A percentile compares a stretch with the other conserved stretches of the same genome.
Conservation (phyloP, 2,797 vertebrate genomes). For the Pipistrellus pygmaeus region DNA sequence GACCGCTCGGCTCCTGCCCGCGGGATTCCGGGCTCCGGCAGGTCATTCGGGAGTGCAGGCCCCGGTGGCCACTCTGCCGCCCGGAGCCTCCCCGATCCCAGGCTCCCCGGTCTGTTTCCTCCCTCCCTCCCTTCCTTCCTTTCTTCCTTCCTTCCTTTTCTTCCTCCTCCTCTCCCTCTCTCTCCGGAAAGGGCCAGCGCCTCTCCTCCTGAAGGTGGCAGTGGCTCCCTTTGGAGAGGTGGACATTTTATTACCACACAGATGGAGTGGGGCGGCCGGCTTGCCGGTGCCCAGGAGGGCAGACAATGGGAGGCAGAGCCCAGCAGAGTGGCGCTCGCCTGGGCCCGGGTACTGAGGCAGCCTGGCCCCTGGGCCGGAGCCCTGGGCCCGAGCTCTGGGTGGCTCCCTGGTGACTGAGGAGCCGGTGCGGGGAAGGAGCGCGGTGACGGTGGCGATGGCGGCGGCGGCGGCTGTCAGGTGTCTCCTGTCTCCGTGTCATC, state of each 20-base stretch:
- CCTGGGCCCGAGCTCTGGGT: constrained; percentile 79
- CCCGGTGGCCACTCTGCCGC: neutral
- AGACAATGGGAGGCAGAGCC: constrained; percentile 84
- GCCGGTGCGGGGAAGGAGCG: constrained; percentile 85
- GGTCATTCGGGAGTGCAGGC: accelerated
- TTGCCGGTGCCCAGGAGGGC: constrained; percentile 84
- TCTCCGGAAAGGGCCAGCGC: constrained; percentile 23
- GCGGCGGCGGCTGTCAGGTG: too few relatives aligned
- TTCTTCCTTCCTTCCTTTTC: too few relatives aligned
- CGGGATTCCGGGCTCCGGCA: accelerated
- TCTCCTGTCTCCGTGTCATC: too few relatives aligned
- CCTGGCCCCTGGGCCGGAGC: constrained; percentile 84
- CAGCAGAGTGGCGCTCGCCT: constrained; percentile 82
- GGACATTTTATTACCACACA: constrained; percentile 88
- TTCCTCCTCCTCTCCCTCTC: too few relatives aligned
- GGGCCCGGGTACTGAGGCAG: constrained; percentile 76
- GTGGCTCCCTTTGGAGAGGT: constrained; percentile 85
- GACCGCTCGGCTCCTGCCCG: neutral
- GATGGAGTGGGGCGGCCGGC: constrained; percentile 83
- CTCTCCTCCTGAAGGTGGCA: constrained; percentile 90
- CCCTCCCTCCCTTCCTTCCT: too few relatives aligned
- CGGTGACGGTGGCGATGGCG: too few relatives aligned
- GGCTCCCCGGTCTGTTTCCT: too few relatives aligned
- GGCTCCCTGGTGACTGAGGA: constrained; percentile 95
- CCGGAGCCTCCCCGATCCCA: neutral